Evolutionary conservation across 1,140 invertebrate species (phyloP).

Genomic region (Drosophila dunni): DNA sequence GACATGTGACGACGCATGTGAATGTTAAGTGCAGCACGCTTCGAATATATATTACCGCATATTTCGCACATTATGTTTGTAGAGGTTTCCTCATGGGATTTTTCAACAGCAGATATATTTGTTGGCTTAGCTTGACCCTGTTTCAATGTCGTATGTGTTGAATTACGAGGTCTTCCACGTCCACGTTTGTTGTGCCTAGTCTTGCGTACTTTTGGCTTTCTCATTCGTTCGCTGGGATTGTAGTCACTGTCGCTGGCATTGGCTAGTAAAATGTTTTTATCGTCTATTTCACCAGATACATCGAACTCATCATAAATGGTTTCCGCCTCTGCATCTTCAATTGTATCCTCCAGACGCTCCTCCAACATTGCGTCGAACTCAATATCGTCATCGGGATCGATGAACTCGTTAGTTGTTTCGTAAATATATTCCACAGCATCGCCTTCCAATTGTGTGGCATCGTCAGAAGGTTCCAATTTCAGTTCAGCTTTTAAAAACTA

Average conservation of each 20-base stretch:
- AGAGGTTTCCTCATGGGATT: slow-evolving; percentile 57
- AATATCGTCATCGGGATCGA: slow-evolving; percentile 73
- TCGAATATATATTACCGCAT: slow-evolving; percentile 79
- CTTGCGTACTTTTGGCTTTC: slow-evolving; percentile 56
- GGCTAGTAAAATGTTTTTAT: slow-evolving; percentile 47
- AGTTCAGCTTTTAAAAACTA: slow-evolving; percentile 58
- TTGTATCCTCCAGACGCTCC: slow-evolving; percentile 59
- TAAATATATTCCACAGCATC: slow-evolving; percentile 72
- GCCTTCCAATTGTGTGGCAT: slow-evolving; percentile 44
- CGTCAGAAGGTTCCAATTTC: slow-evolving; percentile 71
- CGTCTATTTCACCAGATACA: slow-evolving; percentile 51
- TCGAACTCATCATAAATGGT: slow-evolving; percentile 47
- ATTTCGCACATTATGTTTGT: slow-evolving; percentile 81
- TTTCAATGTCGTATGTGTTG: slow-evolving; percentile 25
- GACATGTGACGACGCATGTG: slow-evolving; percentile 80
- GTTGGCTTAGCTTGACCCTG: slow-evolving; percentile 19
- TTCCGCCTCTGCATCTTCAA: slow-evolving; percentile 42
- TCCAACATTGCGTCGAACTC: slow-evolving; percentile 69
- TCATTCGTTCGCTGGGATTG: slow-evolving; percentile 48
- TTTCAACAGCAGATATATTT: slow-evolving; percentile 7
- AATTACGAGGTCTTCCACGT: slow-evolving; percentile 58
- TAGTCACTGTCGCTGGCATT: slow-evolving; percentile 70
- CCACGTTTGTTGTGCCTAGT: slow-evolving; percentile 53
- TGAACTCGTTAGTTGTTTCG: slow-evolving; percentile 69
- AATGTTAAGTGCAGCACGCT: slow-evolving; percentile 74